These are phyloP conservation scores for Formica exsecta DNA, from an alignment of 1,140 invertebrate species.

Conservation along the genomic window DNA sequence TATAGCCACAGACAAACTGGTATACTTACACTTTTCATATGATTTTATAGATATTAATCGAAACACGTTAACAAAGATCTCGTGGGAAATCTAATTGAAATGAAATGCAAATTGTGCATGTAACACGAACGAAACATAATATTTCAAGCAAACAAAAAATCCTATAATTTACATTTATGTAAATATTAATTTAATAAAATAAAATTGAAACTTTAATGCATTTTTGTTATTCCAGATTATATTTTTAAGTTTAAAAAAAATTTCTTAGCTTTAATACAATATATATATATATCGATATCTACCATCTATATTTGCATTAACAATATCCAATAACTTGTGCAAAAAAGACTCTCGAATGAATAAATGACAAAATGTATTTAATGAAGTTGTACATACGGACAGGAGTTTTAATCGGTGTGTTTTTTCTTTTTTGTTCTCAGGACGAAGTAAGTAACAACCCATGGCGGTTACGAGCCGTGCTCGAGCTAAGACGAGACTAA, in stretches of 20 bases:
- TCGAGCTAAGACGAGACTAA: conserved; percentile 72
- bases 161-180: background rate
- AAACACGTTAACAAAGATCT: conserved; percentile 68
- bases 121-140: conserved; percentile 20
- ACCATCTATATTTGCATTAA: background rate
- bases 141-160: background rate
- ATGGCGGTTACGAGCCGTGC: conserved; percentile 65
- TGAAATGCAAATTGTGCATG: background rate
- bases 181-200: background rate
- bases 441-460: conserved; percentile 85
- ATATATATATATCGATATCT: background rate
- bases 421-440: conserved; percentile 85
- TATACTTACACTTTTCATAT: conserved; percentile 67
- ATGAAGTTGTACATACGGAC: conserved; percentile 70
- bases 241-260: background rate
- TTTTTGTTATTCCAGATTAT: background rate
- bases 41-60: conserved; percentile 28
- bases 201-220: background rate
- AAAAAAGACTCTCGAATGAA: conserved; percentile 18
- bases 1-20: conserved; percentile 59
- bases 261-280: background rate
- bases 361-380: conserved; percentile 67
- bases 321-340: background rate
- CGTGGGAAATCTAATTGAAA: conserved; percentile 38
- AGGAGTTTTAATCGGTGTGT: conserved; percentile 80